phyloP scores from a whole-genome alignment of 2,888 invertebrate species.

The Dioctria linearis region DNA sequence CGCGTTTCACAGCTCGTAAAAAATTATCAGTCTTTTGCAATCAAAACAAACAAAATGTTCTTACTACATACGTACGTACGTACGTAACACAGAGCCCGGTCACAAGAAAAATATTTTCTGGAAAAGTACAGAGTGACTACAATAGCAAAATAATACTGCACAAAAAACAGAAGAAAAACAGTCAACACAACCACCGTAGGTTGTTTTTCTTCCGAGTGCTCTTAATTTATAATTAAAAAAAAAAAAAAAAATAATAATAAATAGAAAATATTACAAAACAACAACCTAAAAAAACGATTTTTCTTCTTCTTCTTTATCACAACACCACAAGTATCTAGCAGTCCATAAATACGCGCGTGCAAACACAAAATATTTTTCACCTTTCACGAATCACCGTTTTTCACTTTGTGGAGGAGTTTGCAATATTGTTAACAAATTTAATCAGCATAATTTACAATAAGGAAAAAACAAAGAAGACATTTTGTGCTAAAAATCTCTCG shows the following conservation, averaged over 20 bases:
- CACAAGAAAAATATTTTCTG: not conserved
- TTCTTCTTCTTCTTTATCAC: not conserved
- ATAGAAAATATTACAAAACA: not conserved
- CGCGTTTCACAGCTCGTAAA: not conserved
- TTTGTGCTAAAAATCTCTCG: not conserved
- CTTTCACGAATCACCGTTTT: not conserved
- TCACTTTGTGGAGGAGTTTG: not conserved
- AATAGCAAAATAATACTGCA: not conserved
- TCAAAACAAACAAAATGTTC: not conserved
- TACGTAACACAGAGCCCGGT: not conserved
- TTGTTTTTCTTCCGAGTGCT: not conserved
- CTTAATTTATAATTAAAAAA: not conserved
- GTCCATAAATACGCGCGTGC: not conserved
- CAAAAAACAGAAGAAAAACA: not conserved
- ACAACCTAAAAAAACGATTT: not conserved
- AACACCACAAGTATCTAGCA: not conserved
- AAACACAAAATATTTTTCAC: not conserved
- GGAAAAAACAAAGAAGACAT: not conserved
- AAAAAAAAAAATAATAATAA: not conserved
- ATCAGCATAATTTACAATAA: not conserved
- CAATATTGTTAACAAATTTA: not conserved
- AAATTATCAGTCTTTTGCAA: not conserved
- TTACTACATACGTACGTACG: no score
- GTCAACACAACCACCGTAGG: no score
- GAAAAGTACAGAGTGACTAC: not conserved